phyloP scores from a whole-genome alignment of 2,888 invertebrate species.

The Criorhina ranunculi region DNA sequence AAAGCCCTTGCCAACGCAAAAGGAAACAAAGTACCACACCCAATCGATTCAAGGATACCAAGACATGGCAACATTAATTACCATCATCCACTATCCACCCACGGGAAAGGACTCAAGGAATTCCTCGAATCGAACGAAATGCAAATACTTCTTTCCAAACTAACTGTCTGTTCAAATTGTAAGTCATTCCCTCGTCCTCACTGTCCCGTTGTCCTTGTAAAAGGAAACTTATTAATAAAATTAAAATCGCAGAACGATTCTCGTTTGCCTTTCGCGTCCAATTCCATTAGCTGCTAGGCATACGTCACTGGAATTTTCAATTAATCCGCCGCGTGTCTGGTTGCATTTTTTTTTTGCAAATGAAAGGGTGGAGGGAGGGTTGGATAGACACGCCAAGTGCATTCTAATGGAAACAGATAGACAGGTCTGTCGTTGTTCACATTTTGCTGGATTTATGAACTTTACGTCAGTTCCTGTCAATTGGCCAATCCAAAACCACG shows the following conservation, averaged over 20 bases:
- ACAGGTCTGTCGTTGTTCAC: constrained; percentile 15
- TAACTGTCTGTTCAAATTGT: constrained; percentile 8
- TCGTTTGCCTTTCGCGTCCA: no score
- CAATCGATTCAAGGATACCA: not conserved
- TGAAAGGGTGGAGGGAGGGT: not conserved
- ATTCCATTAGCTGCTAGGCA: constrained; percentile 50
- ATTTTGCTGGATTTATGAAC: constrained; percentile 49
- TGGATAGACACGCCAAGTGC: constrained; percentile 21
- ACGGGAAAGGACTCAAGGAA: not conserved
- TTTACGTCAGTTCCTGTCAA: constrained; percentile 48
- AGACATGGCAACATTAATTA: constrained; percentile 22
- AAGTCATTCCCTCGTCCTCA: not conserved
- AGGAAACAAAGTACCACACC: not conserved
- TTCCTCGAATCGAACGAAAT: constrained; percentile 14
- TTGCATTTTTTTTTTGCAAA: constrained; percentile 16
- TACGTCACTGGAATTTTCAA: constrained; percentile 60
- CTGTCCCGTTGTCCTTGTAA: not conserved
- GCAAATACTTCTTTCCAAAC: constrained; percentile 17
- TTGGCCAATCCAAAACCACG: constrained; percentile 29
- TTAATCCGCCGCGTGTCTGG: constrained; percentile 55
- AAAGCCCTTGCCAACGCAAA: not conserved
- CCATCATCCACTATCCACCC: constrained; percentile 8
- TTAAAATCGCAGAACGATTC: constrained; percentile 27
- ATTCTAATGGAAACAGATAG: constrained; percentile 26
- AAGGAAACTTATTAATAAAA: constrained; percentile 32